phyloP scores from a whole-genome alignment of 2,888 invertebrate genomes.

The Horisme vitalbata region DNA sequence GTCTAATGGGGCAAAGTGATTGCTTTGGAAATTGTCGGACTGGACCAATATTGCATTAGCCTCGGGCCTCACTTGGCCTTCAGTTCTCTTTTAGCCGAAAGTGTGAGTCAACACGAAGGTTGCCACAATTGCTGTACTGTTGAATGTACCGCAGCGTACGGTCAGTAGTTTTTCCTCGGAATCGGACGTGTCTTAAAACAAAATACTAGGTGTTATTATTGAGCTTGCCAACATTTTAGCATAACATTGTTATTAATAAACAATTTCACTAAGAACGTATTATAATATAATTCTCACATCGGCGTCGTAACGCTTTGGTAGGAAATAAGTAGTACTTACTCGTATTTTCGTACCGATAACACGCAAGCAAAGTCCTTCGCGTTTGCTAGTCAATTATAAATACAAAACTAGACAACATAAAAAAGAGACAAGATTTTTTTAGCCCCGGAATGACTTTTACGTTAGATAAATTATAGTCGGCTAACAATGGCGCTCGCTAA shows the following conservation, averaged over 20 bases:
- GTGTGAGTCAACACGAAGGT: constrained; percentile 62
- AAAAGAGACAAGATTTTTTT: constrained; percentile 44
- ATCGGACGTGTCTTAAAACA: constrained; percentile 40
- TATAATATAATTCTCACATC: too few relatives aligned
- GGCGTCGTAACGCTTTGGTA: too few relatives aligned
- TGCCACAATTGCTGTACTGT: constrained; percentile 48
- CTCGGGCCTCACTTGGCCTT: constrained; percentile 56
- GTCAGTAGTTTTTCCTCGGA: constrained; percentile 42
- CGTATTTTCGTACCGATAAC: too few relatives aligned
- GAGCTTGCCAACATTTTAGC: constrained; percentile 18
- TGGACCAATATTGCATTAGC: constrained; percentile 56
- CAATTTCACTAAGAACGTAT: too few relatives aligned
- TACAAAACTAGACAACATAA: constrained; percentile 20
- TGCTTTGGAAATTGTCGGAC: constrained; percentile 52
- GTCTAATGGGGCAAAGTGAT: constrained; percentile 51
- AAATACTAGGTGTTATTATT: constrained; percentile 34
- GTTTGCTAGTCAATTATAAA: constrained; percentile 3
- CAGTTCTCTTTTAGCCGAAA: constrained; percentile 57
- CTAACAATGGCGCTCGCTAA: constrained; percentile 70
- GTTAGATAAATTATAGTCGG: constrained; percentile 68
- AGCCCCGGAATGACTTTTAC: constrained; percentile 59
- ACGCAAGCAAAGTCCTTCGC: too few relatives aligned
- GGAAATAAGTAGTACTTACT: too few relatives aligned
- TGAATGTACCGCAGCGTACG: constrained; percentile 35
- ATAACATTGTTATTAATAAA: constrained; percentile 17